These are phyloP conservation scores for Rhynchonycteris naso DNA, from an alignment of 2,797 vertebrate species.

Conservation along the genomic window DNA sequence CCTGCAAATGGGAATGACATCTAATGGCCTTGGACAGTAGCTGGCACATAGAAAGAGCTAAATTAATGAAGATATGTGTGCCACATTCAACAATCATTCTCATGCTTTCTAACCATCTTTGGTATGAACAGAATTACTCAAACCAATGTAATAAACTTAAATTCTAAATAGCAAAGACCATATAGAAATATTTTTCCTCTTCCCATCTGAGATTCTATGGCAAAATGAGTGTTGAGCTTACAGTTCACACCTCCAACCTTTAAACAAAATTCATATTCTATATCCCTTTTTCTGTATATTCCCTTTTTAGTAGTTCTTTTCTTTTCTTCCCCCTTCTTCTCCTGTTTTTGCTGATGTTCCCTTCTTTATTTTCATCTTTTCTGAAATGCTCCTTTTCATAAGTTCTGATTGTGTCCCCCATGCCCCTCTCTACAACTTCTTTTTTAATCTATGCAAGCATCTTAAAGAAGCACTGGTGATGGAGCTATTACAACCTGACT, in stretches of 20 bases:
- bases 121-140: neutral
- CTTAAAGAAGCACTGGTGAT: neutral
- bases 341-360: neutral
- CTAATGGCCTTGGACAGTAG: neutral
- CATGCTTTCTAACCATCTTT: neutral
- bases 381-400: conserved; percentile 53
- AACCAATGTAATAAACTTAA: neutral
- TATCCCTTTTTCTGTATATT: neutral
- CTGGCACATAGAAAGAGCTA: neutral
- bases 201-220: neutral
- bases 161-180: neutral
- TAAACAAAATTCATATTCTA: neutral
- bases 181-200: neutral
- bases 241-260: neutral
- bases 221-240: neutral
- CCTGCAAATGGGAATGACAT: neutral
- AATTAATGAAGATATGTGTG: neutral
- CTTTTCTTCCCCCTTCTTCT: neutral
- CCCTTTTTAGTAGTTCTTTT: conserved; percentile 44
- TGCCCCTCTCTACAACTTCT: neutral
- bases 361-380: conserved; percentile 67
- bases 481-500: neutral
- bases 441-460: neutral
- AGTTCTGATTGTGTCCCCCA: conserved; percentile 46
- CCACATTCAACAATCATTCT: neutral